Evolutionary conservation across 2,797 vertebrate species (phyloP).

Genomic region (Mormyrops attenuatus): DNA sequence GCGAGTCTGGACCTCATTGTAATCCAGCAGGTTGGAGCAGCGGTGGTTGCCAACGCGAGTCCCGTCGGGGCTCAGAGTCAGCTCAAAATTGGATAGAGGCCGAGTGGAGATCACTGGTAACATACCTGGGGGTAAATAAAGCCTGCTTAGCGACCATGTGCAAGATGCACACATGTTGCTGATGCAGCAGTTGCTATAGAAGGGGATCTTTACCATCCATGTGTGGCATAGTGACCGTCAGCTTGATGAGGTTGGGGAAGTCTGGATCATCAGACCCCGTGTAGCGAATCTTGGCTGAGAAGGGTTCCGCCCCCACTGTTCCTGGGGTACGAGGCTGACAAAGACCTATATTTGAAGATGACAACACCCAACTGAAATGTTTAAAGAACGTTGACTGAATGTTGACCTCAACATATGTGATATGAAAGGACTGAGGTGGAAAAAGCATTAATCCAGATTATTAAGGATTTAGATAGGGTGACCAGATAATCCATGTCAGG

Average conservation of each 20-base stretch:
- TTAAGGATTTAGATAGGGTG: background rate
- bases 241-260: constrained; percentile 71
- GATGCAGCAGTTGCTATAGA: background rate
- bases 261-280: constrained; percentile 70
- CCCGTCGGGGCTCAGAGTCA: constrained; percentile 73
- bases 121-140: constrained; percentile 59
- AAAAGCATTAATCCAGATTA: background rate
- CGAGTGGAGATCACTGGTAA: constrained; percentile 73
- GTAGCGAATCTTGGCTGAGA: constrained; percentile 77
- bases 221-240: constrained; percentile 75
- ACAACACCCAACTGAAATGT: background rate
- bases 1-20: constrained; percentile 74
- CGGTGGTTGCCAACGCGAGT: constrained; percentile 75
- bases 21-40: constrained; percentile 78
- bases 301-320: constrained; percentile 75
- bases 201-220: constrained; percentile 66
- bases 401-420: background rate
- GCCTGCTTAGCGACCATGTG: background rate
- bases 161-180: background rate
- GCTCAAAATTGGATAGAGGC: constrained; percentile 75
- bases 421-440: background rate
- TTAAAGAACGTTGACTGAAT: background rate
- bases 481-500: background rate
- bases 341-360: constrained; percentile 55
- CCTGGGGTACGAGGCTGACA: constrained; percentile 69